Base-by-base conservation (phyloP, 2,797 vertebrate genomes). In the Liparis tanakae region DNA sequence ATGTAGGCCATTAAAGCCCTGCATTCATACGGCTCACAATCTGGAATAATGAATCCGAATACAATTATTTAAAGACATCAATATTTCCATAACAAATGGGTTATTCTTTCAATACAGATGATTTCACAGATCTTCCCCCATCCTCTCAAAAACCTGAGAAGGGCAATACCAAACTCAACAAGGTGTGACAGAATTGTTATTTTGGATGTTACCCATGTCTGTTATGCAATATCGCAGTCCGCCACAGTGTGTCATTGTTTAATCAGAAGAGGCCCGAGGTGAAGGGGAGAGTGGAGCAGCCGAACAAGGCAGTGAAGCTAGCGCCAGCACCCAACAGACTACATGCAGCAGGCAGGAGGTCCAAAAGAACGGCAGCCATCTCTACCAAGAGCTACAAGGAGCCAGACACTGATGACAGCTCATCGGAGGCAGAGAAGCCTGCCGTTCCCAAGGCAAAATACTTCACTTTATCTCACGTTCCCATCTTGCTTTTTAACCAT, bases 371-470 rank as follows among this genome's bases (percentile, higher is more conserved):
- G 57, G 84, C 79, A 70, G 88, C 86, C 55, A 1, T 4, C 18
- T 43, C 15, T 13, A 84, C 74, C 78, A 97, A 95, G 90, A 95
- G 84, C 86, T 97, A 98, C 84, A 96, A 86, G 86, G 97, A 98
- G 20, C 86, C 70, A 56, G 95, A 96, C 51, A 94, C 92, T 7
- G 96, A 96, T 72, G 84, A 80, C 34, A 93, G 73, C 80, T 83
- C 57, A 54, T 92, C 92, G 64, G 91, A 93, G 59, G 70, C 73
- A 6, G 85, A 92, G 37, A 61, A 43, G 36, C 36, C 57, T 73
- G 59, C 67, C 30, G 43, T 67, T 72, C 25, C 72, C 17, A 85
- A 88, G 93, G 93, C 82, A 90, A 88, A 43, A 51, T 1, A 58
- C 6, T 37, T 13, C 7, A 36, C 1, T 39, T 0, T 70, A 62